These are phyloP conservation scores for Astyanax mexicanus DNA, from an alignment of 2,797 vertebrate species.

Conservation along the genomic window DNA sequence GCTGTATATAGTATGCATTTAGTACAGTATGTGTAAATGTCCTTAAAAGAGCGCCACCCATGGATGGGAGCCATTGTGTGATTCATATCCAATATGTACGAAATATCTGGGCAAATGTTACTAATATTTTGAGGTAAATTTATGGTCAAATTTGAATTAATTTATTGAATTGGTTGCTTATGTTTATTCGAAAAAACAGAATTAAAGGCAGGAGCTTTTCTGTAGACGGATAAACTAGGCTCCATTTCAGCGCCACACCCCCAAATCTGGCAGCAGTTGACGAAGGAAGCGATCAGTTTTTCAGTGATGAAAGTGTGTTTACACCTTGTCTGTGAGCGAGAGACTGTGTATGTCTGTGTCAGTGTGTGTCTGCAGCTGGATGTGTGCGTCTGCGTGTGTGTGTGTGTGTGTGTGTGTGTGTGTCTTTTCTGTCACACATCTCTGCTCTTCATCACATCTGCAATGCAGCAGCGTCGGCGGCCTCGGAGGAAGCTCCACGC, in stretches of 20 bases:
- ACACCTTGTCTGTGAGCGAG: not conserved
- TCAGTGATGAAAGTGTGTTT: not conserved
- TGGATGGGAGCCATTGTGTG: too few species aligned
- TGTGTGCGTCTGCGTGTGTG: conserved; percentile 43
- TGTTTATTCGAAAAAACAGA: too few species aligned
- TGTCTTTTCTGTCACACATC: conserved; percentile 58
- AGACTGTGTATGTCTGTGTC: conserved; percentile 32
- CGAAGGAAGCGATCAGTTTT: not conserved
- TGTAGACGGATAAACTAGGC: not conserved
- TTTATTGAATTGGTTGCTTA: too few species aligned
- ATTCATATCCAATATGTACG: too few species aligned
- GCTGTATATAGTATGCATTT: too few species aligned
- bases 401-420: conserved; percentile 46
- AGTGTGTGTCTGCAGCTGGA: conserved; percentile 21
- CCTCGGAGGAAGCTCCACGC: conserved; percentile 28
- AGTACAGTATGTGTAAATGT: too few species aligned
- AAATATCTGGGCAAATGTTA: too few species aligned
- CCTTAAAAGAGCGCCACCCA: too few species aligned
- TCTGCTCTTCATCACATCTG: conserved; percentile 70
- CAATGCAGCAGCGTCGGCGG: conserved; percentile 72
- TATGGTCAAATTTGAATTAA: too few species aligned
- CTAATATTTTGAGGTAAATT: too few species aligned
- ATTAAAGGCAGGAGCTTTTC: not conserved
- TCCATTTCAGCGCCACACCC: not conserved
- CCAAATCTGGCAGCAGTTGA: not conserved